phyloP scores from a whole-genome alignment of 1,140 invertebrate species.

The Drosophila ogumai region DNA sequence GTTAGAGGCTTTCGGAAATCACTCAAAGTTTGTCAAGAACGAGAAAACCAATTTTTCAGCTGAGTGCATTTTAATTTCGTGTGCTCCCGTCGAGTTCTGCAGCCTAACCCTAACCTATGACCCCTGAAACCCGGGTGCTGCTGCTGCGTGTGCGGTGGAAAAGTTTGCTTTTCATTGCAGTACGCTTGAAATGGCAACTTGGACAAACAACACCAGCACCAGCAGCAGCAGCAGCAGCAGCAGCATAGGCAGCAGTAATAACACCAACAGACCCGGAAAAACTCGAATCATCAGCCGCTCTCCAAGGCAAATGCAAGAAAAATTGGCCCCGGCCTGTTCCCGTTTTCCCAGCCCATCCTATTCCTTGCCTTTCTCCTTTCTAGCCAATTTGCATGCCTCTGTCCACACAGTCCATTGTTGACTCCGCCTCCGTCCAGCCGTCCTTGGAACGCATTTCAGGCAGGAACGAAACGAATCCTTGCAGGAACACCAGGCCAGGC shows the following conservation, averaged over 20 bases:
- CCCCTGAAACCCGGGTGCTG: conserved; percentile 6
- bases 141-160: conserved; percentile 47
- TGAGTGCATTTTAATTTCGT: conserved; percentile 84
- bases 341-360: background rate
- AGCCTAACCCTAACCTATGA: conserved; percentile 30
- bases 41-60: conserved; percentile 85
- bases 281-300: conserved; percentile 26
- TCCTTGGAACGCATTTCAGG: conserved; percentile 50
- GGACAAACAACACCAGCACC: conserved; percentile 70
- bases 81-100: conserved; percentile 55
- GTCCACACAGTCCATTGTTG: conserved; percentile 49
- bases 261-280: conserved; percentile 35
- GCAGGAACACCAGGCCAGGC: conserved; percentile 19
- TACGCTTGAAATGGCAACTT: conserved; percentile 83
- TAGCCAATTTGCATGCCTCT: conserved; percentile 57
- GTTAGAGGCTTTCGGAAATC: conserved; percentile 81
- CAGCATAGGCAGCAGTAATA: conserved; percentile 21
- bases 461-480: conserved; percentile 48
- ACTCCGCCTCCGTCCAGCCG: conserved; percentile 29
- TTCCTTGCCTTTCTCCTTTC: conserved; percentile 3
- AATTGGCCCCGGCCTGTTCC: conserved; percentile 46
- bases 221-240: conserved; percentile 27
- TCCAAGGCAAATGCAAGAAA: conserved; percentile 55
- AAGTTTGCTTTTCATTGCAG: conserved; percentile 81
- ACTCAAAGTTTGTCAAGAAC: conserved; percentile 83